Percentiles rank a stretch among this genome's conserved stretches.
phyloP scores from a whole-genome alignment of 2,797 vertebrate genomes.

The Eospalax fontanierii region DNA sequence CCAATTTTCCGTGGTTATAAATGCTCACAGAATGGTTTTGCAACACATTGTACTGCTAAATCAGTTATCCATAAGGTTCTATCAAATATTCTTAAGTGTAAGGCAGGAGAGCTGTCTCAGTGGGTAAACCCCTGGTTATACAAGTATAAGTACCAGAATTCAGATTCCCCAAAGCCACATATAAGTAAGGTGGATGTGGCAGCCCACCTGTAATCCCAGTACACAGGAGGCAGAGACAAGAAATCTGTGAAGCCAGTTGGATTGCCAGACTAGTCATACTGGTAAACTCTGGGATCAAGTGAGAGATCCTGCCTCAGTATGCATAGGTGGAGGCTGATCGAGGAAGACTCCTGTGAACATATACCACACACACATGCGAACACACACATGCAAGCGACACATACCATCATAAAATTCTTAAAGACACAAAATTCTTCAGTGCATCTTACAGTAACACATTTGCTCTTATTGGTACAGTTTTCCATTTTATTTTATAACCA shows the following conservation, averaged over 20 bases:
- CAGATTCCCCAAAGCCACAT: not conserved
- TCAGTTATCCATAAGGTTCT: no score
- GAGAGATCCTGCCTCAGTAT: not conserved
- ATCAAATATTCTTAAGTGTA: no score
- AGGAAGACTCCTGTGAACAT: not conserved
- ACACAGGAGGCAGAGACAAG: not conserved
- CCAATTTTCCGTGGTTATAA: constrained; percentile 62
- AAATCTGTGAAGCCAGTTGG: no score
- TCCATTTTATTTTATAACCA: constrained; percentile 76
- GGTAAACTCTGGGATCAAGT: not conserved
- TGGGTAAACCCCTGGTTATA: no score
- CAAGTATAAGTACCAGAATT: not conserved
- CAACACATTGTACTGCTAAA: no score
- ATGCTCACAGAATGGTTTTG: constrained; percentile 35
- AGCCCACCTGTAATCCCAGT: not conserved
- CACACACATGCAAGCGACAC: not conserved
- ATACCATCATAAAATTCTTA: constrained; percentile 53
- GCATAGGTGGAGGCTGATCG: no score
- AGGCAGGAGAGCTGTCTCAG: no score
- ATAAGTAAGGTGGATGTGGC: not conserved
- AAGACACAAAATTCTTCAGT: constrained; percentile 44
- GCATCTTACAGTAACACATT: constrained; percentile 53
- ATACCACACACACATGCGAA: not conserved
- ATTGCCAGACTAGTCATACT: not conserved
- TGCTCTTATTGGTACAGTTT: constrained; percentile 22